Evolutionary conservation across 2,888 invertebrate species (phyloP).

Genomic region (Caenorhabditis zanzibari): DNA sequence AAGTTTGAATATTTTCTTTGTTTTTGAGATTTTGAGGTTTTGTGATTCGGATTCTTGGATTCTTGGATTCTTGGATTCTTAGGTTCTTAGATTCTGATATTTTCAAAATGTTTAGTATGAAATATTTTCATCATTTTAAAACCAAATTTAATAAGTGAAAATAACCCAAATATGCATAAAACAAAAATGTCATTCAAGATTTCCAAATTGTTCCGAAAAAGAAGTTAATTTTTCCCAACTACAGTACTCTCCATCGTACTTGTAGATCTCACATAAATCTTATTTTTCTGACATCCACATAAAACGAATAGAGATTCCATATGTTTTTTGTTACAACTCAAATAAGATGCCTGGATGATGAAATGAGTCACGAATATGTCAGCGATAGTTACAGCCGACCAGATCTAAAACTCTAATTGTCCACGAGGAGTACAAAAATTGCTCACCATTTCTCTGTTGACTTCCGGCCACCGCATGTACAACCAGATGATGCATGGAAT

Average conservation of each 20-base stretch:
- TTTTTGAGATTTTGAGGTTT: too few relatives aligned
- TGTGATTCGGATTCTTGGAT: too few relatives aligned
- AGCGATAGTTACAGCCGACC: neutral
- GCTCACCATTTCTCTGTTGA: neutral
- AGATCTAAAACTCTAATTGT: neutral
- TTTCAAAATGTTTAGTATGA: too few relatives aligned
- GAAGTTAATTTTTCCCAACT: neutral
- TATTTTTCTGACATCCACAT: neutral
- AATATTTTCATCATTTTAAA: too few relatives aligned
- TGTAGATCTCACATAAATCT: neutral
- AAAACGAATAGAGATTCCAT: neutral
- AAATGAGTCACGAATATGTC: constrained; percentile 6
- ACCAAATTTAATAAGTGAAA: too few relatives aligned
- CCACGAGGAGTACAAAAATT: neutral
- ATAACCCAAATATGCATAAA: too few relatives aligned
- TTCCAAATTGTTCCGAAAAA: neutral
- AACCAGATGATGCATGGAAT: neutral
- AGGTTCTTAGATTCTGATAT: too few relatives aligned
- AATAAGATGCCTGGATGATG: constrained; percentile 17
- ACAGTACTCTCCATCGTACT: neutral
- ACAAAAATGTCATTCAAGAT: too few relatives aligned
- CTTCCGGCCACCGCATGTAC: neutral
- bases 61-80: too few relatives aligned
- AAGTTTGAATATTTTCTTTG: too few relatives aligned
- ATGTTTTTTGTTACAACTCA: constrained; percentile 20